Conservation (phyloP, 2,113 vertebrate genomes). For the Theropithecus gelada region DNA sequence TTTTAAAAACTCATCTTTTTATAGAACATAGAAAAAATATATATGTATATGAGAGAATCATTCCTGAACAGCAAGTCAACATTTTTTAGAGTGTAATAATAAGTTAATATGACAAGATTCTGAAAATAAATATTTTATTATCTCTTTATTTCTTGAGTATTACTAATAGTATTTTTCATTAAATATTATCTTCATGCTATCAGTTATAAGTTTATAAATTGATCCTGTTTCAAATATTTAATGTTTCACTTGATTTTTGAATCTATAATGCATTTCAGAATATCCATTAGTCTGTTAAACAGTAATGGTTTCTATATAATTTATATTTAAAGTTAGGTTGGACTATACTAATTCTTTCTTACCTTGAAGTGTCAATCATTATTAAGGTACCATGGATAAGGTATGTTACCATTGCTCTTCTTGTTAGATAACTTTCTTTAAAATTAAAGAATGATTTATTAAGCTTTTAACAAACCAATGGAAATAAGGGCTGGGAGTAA, state of each 20-base stretch:
- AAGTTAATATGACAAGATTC: slow-evolving; percentile 23
- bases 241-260: slow-evolving; percentile 28
- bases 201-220: neutral
- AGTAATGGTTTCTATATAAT: neutral
- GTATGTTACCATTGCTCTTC: neutral
- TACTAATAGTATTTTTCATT: slow-evolving; percentile 10
- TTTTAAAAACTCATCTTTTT: neutral
- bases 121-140: slow-evolving; percentile 42
- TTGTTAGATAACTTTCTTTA: neutral
- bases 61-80: neutral
- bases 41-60: neutral
- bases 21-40: neutral
- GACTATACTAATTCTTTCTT: neutral
- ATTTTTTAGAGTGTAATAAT: neutral
- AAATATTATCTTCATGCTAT: neutral
- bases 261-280: slow-evolving; percentile 46
- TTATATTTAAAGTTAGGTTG: slow-evolving; percentile 10
- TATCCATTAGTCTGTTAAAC: slow-evolving; percentile 37
- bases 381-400: neutral
- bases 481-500: neutral
- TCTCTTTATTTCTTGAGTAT: neutral
- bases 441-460: neutral
- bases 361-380: neutral
- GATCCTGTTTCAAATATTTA: neutral
- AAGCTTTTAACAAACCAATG: neutral